A percentile compares a stretch with the other conserved stretches of the same genome.
phyloP scores from a whole-genome alignment of 1,140 invertebrate genomes.

The Sinella curviseta region DNA sequence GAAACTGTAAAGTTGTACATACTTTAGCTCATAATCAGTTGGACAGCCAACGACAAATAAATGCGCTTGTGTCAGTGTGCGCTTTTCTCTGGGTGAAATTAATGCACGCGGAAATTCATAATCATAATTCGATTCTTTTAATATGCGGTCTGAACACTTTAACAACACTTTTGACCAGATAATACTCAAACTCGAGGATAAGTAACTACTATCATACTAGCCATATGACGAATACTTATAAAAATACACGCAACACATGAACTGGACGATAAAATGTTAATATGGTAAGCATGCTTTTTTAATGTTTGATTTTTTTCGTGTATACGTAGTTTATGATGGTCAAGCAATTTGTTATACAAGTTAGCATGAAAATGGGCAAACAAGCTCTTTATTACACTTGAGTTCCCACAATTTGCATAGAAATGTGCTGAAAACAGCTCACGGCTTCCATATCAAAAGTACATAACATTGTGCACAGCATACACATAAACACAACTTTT shows the following conservation, averaged over 20 bases:
- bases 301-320: not conserved
- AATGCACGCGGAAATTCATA: not conserved
- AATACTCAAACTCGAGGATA: not conserved
- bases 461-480: not conserved
- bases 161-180: not conserved
- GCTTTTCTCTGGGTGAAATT: too few relatives aligned
- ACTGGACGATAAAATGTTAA: too few relatives aligned
- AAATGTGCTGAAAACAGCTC: not conserved
- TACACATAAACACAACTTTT: not conserved
- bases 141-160: not conserved
- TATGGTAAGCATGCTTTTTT: too few relatives aligned
- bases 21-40: too few relatives aligned
- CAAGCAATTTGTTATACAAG: conserved; percentile 15
- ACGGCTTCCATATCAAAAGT: not conserved
- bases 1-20: too few relatives aligned
- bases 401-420: conserved; percentile 20
- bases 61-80: too few relatives aligned
- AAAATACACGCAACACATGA: not conserved
- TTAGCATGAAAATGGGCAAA: conserved; percentile 8
- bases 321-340: not conserved
- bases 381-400: conserved; percentile 15
- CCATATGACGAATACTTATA: not conserved
- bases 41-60: too few relatives aligned
- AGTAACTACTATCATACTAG: not conserved
- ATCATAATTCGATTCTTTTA: not conserved